Evolutionary conservation across 2,797 vertebrate species (phyloP).

Genomic region (Pipistrellus pygmaeus): DNA sequence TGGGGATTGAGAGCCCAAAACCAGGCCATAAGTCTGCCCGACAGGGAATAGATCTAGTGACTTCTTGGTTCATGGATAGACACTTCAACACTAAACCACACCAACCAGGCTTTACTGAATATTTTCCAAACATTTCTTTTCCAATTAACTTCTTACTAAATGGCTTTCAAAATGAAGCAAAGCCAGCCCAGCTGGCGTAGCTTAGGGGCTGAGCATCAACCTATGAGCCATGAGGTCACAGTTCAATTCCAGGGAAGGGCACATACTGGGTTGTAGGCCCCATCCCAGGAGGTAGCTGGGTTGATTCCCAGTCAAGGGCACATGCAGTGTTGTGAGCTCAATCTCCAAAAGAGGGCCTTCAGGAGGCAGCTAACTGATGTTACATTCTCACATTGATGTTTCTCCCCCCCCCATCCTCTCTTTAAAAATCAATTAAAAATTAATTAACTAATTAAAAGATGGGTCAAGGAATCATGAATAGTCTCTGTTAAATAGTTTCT

Average conservation of each 20-base stretch:
- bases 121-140: slow-evolving; percentile 47
- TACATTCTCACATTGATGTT: background rate
- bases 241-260: too few relatives aligned
- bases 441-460: background rate
- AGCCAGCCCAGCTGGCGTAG: too few relatives aligned
- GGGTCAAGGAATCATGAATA: background rate
- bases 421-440: background rate
- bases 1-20: too few relatives aligned
- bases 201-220: too few relatives aligned
- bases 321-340: background rate
- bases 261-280: too few relatives aligned
- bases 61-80: too few relatives aligned
- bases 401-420: background rate
- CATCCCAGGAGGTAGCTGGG: too few relatives aligned
- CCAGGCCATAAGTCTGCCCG: too few relatives aligned
- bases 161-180: slow-evolving; percentile 36
- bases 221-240: too few relatives aligned
- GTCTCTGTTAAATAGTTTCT: background rate
- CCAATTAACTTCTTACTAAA: slow-evolving; percentile 12
- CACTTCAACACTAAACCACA: too few relatives aligned
- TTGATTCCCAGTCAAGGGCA: background rate
- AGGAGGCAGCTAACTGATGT: background rate
- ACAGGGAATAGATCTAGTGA: too few relatives aligned
- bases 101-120: background rate
- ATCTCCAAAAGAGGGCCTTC: background rate